Conservation (phyloP, 2,797 vertebrate genomes). For the Sebastes steindachneri region DNA sequence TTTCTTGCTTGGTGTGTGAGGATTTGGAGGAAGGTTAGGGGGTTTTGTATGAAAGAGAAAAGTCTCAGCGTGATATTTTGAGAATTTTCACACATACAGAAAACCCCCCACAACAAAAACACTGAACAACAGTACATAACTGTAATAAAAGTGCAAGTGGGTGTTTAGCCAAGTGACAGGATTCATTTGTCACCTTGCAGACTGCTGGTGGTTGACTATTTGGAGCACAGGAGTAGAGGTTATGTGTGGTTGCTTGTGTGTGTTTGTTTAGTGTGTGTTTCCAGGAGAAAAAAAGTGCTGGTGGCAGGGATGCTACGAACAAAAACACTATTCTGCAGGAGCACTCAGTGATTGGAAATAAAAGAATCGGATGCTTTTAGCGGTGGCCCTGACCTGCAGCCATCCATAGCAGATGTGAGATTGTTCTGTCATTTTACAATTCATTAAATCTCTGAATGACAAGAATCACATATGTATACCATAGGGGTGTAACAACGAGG, state of each 20-base stretch:
- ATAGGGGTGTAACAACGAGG: no score
- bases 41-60: conserved; percentile 9
- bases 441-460: neutral
- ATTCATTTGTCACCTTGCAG: conserved; percentile 71
- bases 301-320: conserved; percentile 25
- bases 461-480: neutral
- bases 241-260: conserved; percentile 14
- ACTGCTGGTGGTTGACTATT: conserved; percentile 54
- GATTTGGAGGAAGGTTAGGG: neutral
- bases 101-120: conserved; percentile 9
- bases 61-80: conserved; percentile 18
- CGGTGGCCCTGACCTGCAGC: conserved; percentile 20
- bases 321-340: conserved; percentile 29
- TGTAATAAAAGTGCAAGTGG: conserved; percentile 76
- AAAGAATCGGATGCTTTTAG: conserved; percentile 6
- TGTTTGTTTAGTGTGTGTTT: conserved; percentile 17
- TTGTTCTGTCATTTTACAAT: neutral
- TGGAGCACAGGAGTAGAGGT: conserved; percentile 20
- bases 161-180: conserved; percentile 74
- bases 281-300: conserved; percentile 17
- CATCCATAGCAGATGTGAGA: neutral
- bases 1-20: neutral
- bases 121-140: conserved; percentile 52
- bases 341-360: conserved; percentile 31
- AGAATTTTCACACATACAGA: neutral